Evolutionary conservation across 2,797 vertebrate species (phyloP).

Genomic region (Lates japonicus): DNA sequence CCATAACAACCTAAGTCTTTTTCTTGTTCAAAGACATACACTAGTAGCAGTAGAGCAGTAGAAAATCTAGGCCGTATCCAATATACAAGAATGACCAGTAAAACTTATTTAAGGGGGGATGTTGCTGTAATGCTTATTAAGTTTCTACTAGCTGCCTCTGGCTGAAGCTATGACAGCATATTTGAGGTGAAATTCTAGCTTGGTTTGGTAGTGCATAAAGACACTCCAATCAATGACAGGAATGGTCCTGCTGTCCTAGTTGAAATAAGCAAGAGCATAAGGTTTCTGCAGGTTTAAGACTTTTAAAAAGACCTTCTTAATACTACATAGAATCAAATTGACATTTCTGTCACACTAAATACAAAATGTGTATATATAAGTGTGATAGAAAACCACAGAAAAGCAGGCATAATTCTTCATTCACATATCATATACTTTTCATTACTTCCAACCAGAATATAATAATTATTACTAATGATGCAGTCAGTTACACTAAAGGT

Average conservation of each 20-base stretch:
- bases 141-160: neutral
- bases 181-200: slow-evolving; percentile 36
- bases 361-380: neutral
- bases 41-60: neutral
- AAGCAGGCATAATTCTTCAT: neutral
- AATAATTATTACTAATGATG: no score
- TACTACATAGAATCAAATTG: neutral
- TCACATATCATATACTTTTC: no score
- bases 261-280: slow-evolving; percentile 14
- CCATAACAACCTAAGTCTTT: neutral
- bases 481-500: no score
- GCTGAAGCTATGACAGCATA: slow-evolving; percentile 19
- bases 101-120: slow-evolving; percentile 13
- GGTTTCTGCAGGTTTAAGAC: neutral
- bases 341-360: no score
- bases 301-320: neutral
- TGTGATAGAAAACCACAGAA: neutral
- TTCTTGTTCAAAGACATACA: neutral
- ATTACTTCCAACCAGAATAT: no score
- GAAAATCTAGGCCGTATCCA: slow-evolving; percentile 29
- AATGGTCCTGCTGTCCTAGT: slow-evolving; percentile 14
- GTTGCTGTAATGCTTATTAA: slow-evolving; percentile 1
- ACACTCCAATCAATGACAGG: slow-evolving; percentile 25
- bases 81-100: neutral
- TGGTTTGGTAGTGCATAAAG: slow-evolving; percentile 2